Base-by-base conservation (phyloP, 2,797 vertebrate genomes). In the Enteromius treurensis region DNA sequence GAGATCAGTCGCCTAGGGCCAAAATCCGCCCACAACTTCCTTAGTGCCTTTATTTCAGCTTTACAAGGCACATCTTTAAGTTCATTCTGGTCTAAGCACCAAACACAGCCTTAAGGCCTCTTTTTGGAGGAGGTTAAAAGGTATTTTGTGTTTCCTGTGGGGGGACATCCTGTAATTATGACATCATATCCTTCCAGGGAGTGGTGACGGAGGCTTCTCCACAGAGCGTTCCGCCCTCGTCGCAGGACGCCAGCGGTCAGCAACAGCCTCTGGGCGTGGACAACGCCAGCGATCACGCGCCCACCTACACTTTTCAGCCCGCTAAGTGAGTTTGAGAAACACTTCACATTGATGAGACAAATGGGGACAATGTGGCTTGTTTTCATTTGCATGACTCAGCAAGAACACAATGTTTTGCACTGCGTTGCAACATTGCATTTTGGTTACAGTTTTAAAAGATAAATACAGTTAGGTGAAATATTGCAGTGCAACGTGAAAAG, bases 251-350 rank as follows among this genome's bases (percentile, higher is more conserved):
- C 92, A 96, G 95, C 81, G 97, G 96, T 91, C 97, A 98, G 94
- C 98, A 97, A 93, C 95, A 96, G 92, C 96, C 96, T 91, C 95
- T 98, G 93, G 91, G 96, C 85, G 95, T 99, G 95, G 98, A 99
- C 93, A 96, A 94, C 62, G 93, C 95, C 92, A 97, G 90, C 77
- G 97, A 99, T 91, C 98, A 98, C 62, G 92, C 95, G 13, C 93
- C 97, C 92, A 95, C 96, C 93, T 99, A 99, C 94, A 96, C 97
- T 86, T 99, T 98, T 95, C 97, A 97, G 91, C 93, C 94, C 91
- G 95, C 96, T 87, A 99, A 99, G 98, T 99, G 93, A 97, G 96
- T 79, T 74, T 73, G 21, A 78, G 26, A 2, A 55, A 58, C 32
- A 69, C 67, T 60, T 55, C 32, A 83, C 65, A 64, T 26, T 21